Evolutionary conservation across 1,140 invertebrate genomes (phyloP).

Genomic region (Berghia stephanieae): DNA sequence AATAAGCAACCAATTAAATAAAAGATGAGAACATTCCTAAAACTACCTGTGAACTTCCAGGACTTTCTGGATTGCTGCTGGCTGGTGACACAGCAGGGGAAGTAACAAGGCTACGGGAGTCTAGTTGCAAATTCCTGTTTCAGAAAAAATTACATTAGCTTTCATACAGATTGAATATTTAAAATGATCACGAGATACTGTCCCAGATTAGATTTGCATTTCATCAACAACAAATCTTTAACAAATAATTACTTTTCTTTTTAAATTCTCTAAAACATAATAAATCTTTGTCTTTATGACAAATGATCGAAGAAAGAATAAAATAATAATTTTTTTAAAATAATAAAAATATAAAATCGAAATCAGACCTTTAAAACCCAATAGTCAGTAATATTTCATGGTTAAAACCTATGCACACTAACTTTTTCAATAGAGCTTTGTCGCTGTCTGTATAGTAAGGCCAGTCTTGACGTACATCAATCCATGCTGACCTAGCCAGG

Average conservation of each 20-base stretch:
- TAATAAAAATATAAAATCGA: not conserved
- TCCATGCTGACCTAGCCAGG: constrained; percentile 85
- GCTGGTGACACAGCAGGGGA: constrained; percentile 45
- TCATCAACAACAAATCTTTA: too few relatives aligned
- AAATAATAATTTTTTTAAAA: not conserved
- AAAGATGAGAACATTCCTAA: not conserved
- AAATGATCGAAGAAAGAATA: too few relatives aligned
- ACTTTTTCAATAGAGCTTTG: constrained; percentile 84
- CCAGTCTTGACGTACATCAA: constrained; percentile 93
- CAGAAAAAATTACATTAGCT: constrained; percentile 24
- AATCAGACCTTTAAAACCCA: too few relatives aligned
- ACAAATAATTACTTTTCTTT: too few relatives aligned
- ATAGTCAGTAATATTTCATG: not conserved
- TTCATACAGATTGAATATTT: too few relatives aligned
- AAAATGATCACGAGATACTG: too few relatives aligned
- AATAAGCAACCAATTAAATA: not conserved
- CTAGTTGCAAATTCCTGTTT: constrained; percentile 32
- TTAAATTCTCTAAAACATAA: too few relatives aligned
- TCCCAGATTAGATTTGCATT: too few relatives aligned
- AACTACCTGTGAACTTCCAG: constrained; percentile 40
- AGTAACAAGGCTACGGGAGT: constrained; percentile 28
- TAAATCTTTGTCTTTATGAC: too few relatives aligned
- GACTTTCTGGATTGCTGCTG: constrained; percentile 40
- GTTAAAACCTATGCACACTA: constrained; percentile 30
- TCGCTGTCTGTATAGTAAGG: constrained; percentile 91